Conservation (phyloP, 2,888 invertebrate genomes). For the Monochamus alternatus region DNA sequence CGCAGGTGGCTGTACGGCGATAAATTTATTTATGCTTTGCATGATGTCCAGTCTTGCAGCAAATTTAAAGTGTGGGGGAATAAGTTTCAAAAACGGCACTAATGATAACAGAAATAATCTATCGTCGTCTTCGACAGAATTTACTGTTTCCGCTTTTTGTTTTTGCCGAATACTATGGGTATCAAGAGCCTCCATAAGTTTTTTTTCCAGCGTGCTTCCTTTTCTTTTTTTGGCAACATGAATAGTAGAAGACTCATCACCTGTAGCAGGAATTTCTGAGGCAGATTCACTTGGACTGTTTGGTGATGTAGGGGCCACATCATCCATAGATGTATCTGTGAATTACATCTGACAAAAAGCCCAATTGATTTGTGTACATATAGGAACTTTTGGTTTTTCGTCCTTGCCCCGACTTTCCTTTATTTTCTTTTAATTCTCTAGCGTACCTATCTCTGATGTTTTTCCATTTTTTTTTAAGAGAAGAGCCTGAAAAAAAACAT, state of each 20-base stretch:
- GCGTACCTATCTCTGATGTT: conserved; percentile 58
- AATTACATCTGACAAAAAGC: conserved; percentile 58
- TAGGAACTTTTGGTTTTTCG: conserved; percentile 54
- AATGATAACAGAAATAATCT: conserved; percentile 33
- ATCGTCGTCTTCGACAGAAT: conserved; percentile 23
- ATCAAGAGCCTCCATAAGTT: conserved; percentile 38
- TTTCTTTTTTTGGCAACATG: conserved; percentile 29
- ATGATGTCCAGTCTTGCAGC: conserved; percentile 14
- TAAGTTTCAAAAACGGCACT: conserved; percentile 22
- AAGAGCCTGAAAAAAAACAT: too few species aligned
- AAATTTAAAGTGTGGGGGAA: conserved; percentile 24
- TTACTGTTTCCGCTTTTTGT: conserved; percentile 26
- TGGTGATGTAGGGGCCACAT: too few species aligned
- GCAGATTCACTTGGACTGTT: too few species aligned
- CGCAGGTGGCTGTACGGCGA: conserved; percentile 9
- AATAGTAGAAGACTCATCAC: neutral
- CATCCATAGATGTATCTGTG: neutral
- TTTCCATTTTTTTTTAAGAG: conserved; percentile 54
- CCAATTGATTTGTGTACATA: conserved; percentile 58
- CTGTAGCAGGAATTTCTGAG: too few species aligned
- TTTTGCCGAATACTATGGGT: conserved; percentile 37
- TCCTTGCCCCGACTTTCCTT: conserved; percentile 56
- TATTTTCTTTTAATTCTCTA: conserved; percentile 50
- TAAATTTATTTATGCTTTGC: conserved; percentile 22
- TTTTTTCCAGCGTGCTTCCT: conserved; percentile 38